Percentiles rank a stretch among this genome's conserved stretches.
Evolutionary conservation across 2,113 vertebrate species (phyloP).

Genomic region (Xiphophorus hellerii): DNA sequence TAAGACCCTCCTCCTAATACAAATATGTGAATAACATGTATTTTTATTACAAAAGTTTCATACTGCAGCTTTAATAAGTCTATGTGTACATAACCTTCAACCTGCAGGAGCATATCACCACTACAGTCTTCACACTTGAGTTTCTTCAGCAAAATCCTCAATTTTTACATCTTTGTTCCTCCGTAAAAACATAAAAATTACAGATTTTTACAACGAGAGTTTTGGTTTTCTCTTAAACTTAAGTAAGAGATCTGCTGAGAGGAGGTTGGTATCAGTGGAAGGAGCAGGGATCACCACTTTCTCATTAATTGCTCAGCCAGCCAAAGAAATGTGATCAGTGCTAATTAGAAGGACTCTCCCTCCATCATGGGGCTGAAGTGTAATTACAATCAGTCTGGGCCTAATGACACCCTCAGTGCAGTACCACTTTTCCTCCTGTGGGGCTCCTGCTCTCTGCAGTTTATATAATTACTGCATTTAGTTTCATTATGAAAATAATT

Average conservation of each 20-base stretch:
- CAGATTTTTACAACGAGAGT: conserved; percentile 8
- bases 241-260: conserved; percentile 60
- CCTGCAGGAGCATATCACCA: background rate
- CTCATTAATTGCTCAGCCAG: conserved; percentile 85
- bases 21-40: no score
- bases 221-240: conserved; percentile 50
- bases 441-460: conserved; percentile 36
- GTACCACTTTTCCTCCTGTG: conserved; percentile 34
- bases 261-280: conserved; percentile 22
- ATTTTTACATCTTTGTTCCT: no score
- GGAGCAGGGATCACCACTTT: conserved; percentile 57
- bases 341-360: conserved; percentile 86
- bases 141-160: no score
- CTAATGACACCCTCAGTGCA: conserved; percentile 50
- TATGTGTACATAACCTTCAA: no score
- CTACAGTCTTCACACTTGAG: background rate
- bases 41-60: no score
- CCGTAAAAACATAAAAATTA: background rate
- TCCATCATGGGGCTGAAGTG: conserved; percentile 77
- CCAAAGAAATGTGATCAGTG: conserved; percentile 80
- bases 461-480: conserved; percentile 43
- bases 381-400: conserved; percentile 85
- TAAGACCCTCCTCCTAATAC: background rate
- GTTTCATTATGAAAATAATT: conserved; percentile 41
- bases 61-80: no score